phyloP scores from a whole-genome alignment of 2,888 invertebrate species.

The Pelosia muscerda region DNA sequence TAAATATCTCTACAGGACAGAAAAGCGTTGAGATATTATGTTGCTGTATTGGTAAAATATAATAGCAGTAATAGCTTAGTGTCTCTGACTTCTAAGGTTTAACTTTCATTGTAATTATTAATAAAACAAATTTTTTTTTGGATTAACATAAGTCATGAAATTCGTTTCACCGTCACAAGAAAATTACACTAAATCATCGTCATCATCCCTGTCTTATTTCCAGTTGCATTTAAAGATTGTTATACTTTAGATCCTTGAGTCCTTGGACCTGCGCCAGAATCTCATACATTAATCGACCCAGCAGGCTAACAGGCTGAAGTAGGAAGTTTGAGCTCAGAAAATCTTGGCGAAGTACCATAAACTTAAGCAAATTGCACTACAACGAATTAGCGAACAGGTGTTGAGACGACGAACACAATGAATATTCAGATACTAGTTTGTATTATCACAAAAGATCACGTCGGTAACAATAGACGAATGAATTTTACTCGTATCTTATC shows the following conservation, averaged over 20 bases:
- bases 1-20: slow-evolving; percentile 16
- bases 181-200: no score
- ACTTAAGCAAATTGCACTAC: background rate
- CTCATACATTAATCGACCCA: no score
- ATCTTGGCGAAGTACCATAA: no score
- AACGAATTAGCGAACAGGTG: background rate
- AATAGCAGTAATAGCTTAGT: background rate
- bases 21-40: slow-evolving; percentile 15
- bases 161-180: no score
- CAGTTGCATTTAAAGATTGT: no score
- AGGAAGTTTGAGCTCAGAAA: no score
- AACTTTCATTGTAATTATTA: background rate
- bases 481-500: slow-evolving; percentile 3
- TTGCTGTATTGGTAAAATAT: slow-evolving; percentile 4
- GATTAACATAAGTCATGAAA: no score
- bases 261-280: no score
- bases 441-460: background rate
- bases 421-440: background rate
- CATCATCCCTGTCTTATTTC: no score
- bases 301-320: no score
- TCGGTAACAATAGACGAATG: slow-evolving; percentile 1
- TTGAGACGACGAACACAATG: background rate
- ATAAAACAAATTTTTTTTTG: no score
- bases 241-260: no score
- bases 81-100: background rate